Conservation (phyloP, 1,140 invertebrate genomes). For the Onthophagus taurus region DNA sequence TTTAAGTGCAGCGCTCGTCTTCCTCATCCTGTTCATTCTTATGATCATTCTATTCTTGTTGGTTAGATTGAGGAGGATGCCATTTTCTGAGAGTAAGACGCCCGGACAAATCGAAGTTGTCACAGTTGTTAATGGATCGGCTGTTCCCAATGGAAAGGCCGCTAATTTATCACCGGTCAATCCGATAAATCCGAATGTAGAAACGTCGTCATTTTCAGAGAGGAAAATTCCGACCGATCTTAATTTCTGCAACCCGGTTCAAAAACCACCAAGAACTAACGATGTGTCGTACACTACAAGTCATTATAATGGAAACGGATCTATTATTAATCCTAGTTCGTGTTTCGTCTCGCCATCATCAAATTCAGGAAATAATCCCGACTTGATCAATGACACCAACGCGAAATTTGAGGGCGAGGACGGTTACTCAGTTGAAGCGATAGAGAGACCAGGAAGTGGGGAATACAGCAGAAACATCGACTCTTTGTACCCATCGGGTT, state of each 20-base stretch:
- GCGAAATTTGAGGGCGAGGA: conserved; percentile 44
- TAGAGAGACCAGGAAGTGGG: conserved; percentile 48
- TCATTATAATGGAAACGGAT: conserved; percentile 52
- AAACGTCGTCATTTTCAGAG: conserved; percentile 39
- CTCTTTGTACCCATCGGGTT: conserved; percentile 58
- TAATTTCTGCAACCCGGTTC: conserved; percentile 54
- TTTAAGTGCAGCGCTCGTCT: conserved; percentile 69
- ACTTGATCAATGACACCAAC: conserved; percentile 70
- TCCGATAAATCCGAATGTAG: conserved; percentile 39
- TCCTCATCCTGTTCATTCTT: conserved; percentile 67
- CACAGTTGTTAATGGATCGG: conserved; percentile 49
- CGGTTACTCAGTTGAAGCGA: conserved; percentile 18
- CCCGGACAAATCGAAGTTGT: conserved; percentile 60
- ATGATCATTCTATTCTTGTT: conserved; percentile 64
- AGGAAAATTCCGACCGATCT: conserved; percentile 38
- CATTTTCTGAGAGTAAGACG: conserved; percentile 64
- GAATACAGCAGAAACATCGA: conserved; percentile 61
- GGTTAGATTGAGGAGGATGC: conserved; percentile 56
- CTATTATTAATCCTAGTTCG: conserved; percentile 47
- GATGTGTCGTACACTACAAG: conserved; percentile 54
- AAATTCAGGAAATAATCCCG: conserved; percentile 65
- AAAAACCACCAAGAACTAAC: conserved; percentile 55
- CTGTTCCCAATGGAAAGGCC: conserved; percentile 39
- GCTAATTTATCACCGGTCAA: conserved; percentile 32
- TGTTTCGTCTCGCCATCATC: conserved; percentile 59